Evolutionary conservation across 1,140 invertebrate genomes (phyloP).

Genomic region (Thaumetopoea pityocampa): DNA sequence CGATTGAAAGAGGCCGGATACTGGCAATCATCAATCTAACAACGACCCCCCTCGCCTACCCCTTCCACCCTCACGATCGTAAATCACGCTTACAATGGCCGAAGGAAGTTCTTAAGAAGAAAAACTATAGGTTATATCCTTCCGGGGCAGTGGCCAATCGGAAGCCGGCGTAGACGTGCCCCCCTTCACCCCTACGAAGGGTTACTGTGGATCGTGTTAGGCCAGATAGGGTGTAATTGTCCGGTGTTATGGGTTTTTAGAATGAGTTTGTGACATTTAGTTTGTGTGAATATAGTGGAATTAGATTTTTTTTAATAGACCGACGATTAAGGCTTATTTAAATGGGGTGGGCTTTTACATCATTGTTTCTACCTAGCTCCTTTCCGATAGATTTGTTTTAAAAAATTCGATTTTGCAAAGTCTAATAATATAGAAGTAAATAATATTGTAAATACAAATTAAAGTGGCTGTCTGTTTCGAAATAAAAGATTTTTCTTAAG

Average conservation of each 20-base stretch:
- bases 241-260: constrained; percentile 1
- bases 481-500: too few species aligned
- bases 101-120: constrained; percentile 63
- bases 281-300: too few species aligned
- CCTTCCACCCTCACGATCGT: constrained; percentile 46
- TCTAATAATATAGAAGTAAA: too few species aligned
- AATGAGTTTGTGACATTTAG: not conserved
- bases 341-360: too few species aligned
- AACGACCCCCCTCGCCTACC: constrained; percentile 30
- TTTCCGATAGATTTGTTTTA: too few species aligned
- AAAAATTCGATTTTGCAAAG: too few species aligned
- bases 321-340: too few species aligned
- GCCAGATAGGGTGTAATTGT: constrained; percentile 11
- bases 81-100: constrained; percentile 71
- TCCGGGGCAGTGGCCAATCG: constrained; percentile 68
- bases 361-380: too few species aligned
- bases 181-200: constrained; percentile 11
- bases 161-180: constrained; percentile 36
- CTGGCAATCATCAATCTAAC: constrained; percentile 48
- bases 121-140: constrained; percentile 72
- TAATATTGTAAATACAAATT: too few species aligned
- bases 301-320: too few species aligned
- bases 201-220: constrained; percentile 18
- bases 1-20: constrained; percentile 46
- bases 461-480: too few species aligned